Percentiles rank a stretch among this genome's conserved stretches.
Evolutionary conservation across 2,888 invertebrate species (phyloP).

Genomic region (Volucella inanis): DNA sequence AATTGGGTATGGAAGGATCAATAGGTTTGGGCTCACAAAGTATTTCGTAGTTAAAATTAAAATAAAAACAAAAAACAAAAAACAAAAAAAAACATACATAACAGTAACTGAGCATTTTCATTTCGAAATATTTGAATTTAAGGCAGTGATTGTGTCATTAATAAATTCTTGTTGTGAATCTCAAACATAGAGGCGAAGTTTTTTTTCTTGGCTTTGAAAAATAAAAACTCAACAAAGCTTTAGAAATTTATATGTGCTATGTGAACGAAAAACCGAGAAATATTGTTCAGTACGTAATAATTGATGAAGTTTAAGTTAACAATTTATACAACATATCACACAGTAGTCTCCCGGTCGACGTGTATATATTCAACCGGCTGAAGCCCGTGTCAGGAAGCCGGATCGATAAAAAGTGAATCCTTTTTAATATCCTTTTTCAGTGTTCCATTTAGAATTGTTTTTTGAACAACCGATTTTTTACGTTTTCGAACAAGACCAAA

Average conservation of each 20-base stretch:
- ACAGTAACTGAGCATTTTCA: constrained; percentile 41
- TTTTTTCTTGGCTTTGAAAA: constrained; percentile 29
- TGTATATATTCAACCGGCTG: constrained; percentile 96
- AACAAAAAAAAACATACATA: constrained; percentile 17
- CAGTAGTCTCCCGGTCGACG: constrained; percentile 96
- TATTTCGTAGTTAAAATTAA: constrained; percentile 32
- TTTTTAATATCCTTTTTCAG: constrained; percentile 87
- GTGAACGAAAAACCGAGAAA: constrained; percentile 35
- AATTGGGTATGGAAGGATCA: constrained; percentile 60
- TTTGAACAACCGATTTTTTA: constrained; percentile 84
- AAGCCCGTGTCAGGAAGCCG: constrained; percentile 93
- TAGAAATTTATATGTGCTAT: constrained; percentile 22
- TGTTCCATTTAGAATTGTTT: constrained; percentile 82
- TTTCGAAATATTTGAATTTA: constrained; percentile 76
- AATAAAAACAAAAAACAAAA: constrained; percentile 8
- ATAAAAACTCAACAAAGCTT: constrained; percentile 33
- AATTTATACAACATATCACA: constrained; percentile 85
- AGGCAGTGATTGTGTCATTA: constrained; percentile 80
- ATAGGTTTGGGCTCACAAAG: constrained; percentile 52
- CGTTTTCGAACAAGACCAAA: constrained; percentile 85
- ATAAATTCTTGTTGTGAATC: constrained; percentile 61
- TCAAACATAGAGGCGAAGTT: constrained; percentile 66
- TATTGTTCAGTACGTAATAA: constrained; percentile 62
- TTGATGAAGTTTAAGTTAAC: constrained; percentile 69
- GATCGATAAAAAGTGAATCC: constrained; percentile 83